Conservation (phyloP, 2,797 vertebrate species). For the Selene dorsalis region DNA sequence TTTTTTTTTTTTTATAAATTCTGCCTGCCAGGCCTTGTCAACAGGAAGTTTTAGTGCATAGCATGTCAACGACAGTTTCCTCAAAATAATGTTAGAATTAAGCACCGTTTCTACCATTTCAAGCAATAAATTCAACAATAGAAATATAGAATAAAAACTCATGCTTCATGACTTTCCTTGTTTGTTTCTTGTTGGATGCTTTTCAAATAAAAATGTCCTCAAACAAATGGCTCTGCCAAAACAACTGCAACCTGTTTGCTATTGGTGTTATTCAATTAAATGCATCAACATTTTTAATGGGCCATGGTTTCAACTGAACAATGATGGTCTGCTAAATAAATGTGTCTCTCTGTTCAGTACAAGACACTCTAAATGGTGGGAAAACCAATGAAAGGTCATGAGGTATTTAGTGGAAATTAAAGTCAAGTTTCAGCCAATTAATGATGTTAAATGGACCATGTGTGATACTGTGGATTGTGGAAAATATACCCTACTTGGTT, state of each 20-base stretch:
- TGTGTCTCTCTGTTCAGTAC: slow-evolving; percentile 18
- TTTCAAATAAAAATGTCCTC: slow-evolving; percentile 26
- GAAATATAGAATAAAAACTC: slow-evolving; percentile 15
- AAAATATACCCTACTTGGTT: slow-evolving; percentile 6
- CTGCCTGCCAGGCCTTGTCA: background rate
- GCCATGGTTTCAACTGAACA: slow-evolving; percentile 30
- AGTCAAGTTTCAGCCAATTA: slow-evolving; percentile 7
- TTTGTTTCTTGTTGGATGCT: slow-evolving; percentile 19
- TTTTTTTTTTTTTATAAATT: slow-evolving; percentile 20
- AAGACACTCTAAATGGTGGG: slow-evolving; percentile 33
- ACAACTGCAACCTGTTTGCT: background rate
- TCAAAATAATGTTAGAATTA: background rate
- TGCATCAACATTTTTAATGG: slow-evolving; percentile 52
- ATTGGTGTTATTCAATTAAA: slow-evolving; percentile 6
- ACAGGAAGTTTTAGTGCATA: background rate
- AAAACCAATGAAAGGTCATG: slow-evolving; percentile 45
- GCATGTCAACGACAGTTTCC: background rate
- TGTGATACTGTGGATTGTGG: slow-evolving; percentile 16
- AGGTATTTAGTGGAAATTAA: slow-evolving; percentile 28
- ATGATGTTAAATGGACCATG: slow-evolving; percentile 23
- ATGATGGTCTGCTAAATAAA: slow-evolving; percentile 36
- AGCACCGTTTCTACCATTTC: slow-evolving; percentile 3
- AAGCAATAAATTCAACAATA: slow-evolving; percentile 1
- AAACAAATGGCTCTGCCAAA: slow-evolving; percentile 2
- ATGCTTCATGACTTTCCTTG: background rate